These are phyloP conservation scores for Chaetodon auriga DNA, from an alignment of 2,113 vertebrate species.

Conservation along the genomic window DNA sequence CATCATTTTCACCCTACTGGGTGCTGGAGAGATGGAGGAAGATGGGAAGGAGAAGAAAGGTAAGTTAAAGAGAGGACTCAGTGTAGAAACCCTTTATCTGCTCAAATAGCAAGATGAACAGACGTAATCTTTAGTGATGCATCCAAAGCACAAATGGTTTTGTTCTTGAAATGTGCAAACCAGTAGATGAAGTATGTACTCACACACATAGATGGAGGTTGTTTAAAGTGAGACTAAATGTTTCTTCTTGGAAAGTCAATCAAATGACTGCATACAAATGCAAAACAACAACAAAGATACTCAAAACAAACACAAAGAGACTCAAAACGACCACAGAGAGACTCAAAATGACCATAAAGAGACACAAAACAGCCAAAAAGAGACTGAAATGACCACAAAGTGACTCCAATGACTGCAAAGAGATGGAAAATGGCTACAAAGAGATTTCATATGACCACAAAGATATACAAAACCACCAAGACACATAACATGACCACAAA, in stretches of 20 bases:
- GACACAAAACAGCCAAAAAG: not conserved
- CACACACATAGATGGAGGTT: not conserved
- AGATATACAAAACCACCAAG: not conserved
- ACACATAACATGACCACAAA: not conserved
- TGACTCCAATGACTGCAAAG: not conserved
- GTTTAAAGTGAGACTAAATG: not conserved
- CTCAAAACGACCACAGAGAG: too few relatives aligned
- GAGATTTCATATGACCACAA: not conserved
- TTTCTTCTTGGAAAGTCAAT: too few relatives aligned
- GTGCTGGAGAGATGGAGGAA: constrained; percentile 85
- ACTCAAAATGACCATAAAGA: not conserved
- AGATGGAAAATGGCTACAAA: not conserved
- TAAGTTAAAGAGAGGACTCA: constrained; percentile 35
- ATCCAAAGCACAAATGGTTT: not conserved
- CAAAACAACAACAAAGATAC: too few relatives aligned
- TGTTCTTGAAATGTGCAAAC: constrained; percentile 8
- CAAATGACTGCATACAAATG: too few relatives aligned
- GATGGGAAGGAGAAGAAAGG: constrained; percentile 87
- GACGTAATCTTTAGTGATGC: not conserved
- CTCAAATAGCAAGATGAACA: not conserved
- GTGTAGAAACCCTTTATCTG: not conserved
- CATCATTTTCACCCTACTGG: constrained; percentile 87
- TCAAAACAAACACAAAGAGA: too few relatives aligned
- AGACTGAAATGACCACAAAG: not conserved
- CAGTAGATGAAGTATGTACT: constrained; percentile 1